Evolutionary conservation across 2,797 vertebrate species (phyloP), one percentile per base, ranked within the genome.

Genomic region (Chrosomus eos): DNA sequence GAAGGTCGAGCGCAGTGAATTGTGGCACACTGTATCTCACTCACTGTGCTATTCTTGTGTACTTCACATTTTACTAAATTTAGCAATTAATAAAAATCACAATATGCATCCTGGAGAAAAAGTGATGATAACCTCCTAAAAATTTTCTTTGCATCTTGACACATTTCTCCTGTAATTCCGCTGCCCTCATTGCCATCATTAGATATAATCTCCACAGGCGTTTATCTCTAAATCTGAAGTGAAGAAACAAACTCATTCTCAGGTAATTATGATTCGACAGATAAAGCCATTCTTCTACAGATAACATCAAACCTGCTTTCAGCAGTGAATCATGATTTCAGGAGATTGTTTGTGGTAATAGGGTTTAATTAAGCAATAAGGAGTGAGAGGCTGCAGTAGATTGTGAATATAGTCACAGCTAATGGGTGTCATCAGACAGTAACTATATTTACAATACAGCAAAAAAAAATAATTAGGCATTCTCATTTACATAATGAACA

Each of bases 221-320:
- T 74, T 75, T 82, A 76, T 87, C 81, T 81, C 64, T 51, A 43
- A 16, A 79, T 85, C 82, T 77, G 80, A 85, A 74, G 81, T 67
- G 80, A 75, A 43, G 81, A 82, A 88, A 89, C 81, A 83, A 83
- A 81, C 80, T 76, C 71, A 83, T 86, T 83, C 82, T 88, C 64
- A 75, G 86, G 85, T 89, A 90, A 90, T 90, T 88, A 90, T 85
- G 84, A 90, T 89, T 0, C 40, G 53, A 64, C 76, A 82, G 89
- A 90, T 88, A 87, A 89, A 84, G 80, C 71, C 76, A 72, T 48
- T 71, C 84, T 85, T 72, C 66, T 64, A 53, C 58, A 28, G 76
- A 78, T 64, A 64, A 78, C 76, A 31, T 36, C 48, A 10, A 36
- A 2, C 73, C 76, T 66, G 10, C 36, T 31, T 79, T 62, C 76